Percentiles rank a stretch among this genome's conserved stretches.
phyloP scores from a whole-genome alignment of 2,797 vertebrate species.

The Centroberyx gerrardi region DNA sequence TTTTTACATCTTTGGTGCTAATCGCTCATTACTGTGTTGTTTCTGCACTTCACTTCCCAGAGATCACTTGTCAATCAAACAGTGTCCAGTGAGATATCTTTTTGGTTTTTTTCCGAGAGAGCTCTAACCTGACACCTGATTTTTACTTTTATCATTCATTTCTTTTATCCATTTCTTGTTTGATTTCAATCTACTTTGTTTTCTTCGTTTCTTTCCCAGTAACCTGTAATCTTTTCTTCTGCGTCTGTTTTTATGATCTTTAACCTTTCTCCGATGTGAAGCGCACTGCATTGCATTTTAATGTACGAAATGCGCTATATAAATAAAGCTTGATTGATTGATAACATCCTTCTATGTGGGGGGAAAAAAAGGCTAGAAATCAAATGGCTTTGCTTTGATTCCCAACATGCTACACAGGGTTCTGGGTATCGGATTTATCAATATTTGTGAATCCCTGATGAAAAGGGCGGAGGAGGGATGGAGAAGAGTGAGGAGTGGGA shows the following conservation, averaged over 20 bases:
- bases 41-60: not conserved
- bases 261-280: too few species aligned
- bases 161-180: too few species aligned
- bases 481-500: not conserved
- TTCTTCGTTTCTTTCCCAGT: too few species aligned
- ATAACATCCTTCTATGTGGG: conserved; percentile 3
- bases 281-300: too few species aligned
- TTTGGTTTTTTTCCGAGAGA: not conserved
- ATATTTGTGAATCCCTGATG: conserved; percentile 50
- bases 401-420: conserved; percentile 10
- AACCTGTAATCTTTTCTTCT: too few species aligned
- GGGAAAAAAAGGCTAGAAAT: not conserved
- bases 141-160: too few species aligned
- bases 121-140: not conserved
- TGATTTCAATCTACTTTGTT: too few species aligned
- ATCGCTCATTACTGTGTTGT: not conserved
- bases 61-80: conserved; percentile 14
- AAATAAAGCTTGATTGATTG: too few species aligned
- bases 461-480: conserved; percentile 24
- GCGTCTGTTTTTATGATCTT: too few species aligned
- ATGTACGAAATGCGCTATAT: too few species aligned
- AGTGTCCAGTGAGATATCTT: too few species aligned
- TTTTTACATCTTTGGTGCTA: too few species aligned
- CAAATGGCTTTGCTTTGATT: conserved; percentile 26
- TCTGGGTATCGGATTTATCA: conserved; percentile 28